Evolutionary conservation across 2,888 invertebrate genomes (phyloP).

Genomic region (Chirona hameri): DNA sequence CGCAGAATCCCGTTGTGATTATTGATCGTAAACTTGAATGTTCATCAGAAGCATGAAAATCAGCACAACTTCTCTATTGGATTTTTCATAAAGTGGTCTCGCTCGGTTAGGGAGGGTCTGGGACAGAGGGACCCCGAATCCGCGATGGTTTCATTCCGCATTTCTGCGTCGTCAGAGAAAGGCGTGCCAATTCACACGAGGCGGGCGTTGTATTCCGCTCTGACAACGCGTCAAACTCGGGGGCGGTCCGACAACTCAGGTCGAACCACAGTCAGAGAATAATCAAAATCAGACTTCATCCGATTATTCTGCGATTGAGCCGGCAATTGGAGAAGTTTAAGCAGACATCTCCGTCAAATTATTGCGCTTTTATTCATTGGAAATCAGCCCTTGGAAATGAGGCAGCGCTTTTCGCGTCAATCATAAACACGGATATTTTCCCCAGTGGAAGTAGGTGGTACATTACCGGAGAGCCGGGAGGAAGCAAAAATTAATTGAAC

Average conservation of each 20-base stretch:
- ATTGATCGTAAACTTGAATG: slow-evolving; percentile 8
- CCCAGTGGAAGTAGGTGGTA: neutral
- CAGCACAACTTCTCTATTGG: neutral
- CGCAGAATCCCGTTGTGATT: neutral
- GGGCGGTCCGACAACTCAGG: neutral
- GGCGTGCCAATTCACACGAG: neutral
- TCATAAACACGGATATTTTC: neutral
- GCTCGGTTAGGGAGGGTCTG: neutral
- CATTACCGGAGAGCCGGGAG: neutral
- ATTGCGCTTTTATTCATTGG: slow-evolving; percentile 24
- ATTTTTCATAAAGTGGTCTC: slow-evolving; percentile 13
- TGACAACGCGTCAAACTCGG: neutral
- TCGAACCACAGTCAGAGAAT: neutral
- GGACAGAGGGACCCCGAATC: neutral
- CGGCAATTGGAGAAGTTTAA: neutral
- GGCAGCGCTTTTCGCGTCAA: neutral
- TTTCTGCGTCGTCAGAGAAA: neutral
- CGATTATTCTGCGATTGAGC: neutral
- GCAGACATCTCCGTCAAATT: slow-evolving; percentile 1
- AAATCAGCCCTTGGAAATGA: neutral
- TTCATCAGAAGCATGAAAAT: slow-evolving; percentile 27
- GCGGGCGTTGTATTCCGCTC: too few relatives aligned
- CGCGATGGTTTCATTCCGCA: neutral
- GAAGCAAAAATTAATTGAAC: neutral
- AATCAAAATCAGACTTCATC: neutral